Evolutionary conservation across 2,888 invertebrate species (phyloP).

Genomic region (Danaus chrysippus): DNA sequence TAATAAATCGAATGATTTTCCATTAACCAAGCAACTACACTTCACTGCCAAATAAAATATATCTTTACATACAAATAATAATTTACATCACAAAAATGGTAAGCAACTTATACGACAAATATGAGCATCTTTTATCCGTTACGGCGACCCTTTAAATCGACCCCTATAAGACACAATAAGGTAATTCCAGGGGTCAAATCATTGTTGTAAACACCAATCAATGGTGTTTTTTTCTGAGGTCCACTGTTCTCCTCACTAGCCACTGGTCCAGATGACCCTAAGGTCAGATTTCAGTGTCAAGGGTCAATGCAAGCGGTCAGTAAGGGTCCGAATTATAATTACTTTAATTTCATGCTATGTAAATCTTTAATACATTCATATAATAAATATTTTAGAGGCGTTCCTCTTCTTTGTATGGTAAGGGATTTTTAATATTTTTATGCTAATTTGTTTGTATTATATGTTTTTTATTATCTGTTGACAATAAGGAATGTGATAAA

Average conservation of each 20-base stretch:
- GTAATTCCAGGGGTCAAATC: constrained; percentile 59
- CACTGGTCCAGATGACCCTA: constrained; percentile 70
- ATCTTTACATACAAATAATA: too few species aligned
- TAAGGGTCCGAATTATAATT: constrained; percentile 23
- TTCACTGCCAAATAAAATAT: too few species aligned
- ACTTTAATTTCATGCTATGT: constrained; percentile 34
- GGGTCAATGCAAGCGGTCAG: constrained; percentile 37
- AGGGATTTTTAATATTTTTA: not conserved
- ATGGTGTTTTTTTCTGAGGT: constrained; percentile 49
- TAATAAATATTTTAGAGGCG: constrained; percentile 8
- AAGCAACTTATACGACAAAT: not conserved
- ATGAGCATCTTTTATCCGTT: constrained; percentile 40
- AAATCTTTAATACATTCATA: constrained; percentile 21
- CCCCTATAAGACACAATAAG: constrained; percentile 41
- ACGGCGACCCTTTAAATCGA: constrained; percentile 51
- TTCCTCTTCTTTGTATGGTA: not conserved
- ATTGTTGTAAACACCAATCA: constrained; percentile 63
- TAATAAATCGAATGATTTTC: too few species aligned
- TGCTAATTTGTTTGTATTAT: too few species aligned
- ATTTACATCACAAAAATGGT: too few species aligned
- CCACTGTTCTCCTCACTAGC: constrained; percentile 59
- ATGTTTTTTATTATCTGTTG: too few species aligned
- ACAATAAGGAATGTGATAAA: too few species aligned
- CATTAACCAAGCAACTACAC: too few species aligned
- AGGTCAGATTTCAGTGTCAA: constrained; percentile 54